A percentile compares a stretch with the other conserved stretches of the same genome.
phyloP scores from a whole-genome alignment of 1,140 invertebrate genomes.

The Atta texana region DNA sequence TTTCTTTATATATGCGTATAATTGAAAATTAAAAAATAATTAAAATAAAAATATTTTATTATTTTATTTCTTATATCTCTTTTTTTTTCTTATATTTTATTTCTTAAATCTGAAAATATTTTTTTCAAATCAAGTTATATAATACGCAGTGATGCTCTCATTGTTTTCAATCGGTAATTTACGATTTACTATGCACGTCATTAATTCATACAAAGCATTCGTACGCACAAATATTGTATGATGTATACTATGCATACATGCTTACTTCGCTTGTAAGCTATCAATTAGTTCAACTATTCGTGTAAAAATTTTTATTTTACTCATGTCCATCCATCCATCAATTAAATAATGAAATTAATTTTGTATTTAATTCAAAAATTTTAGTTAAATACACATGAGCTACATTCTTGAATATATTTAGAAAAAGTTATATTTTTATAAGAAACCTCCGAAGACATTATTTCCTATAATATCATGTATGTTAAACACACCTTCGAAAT shows the following conservation, averaged over 20 bases:
- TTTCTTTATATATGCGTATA: background rate
- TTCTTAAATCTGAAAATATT: conserved; percentile 19
- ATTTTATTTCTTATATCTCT: no score
- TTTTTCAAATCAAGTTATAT: background rate
- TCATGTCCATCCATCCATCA: background rate
- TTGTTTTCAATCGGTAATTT: background rate
- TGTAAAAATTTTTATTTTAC: background rate
- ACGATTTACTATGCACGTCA: background rate
- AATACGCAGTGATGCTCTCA: background rate
- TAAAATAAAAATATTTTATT: background rate
- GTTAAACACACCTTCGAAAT: background rate
- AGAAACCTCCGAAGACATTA: background rate
- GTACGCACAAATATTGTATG: background rate
- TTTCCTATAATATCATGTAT: background rate
- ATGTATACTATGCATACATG: no score
- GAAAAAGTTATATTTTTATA: background rate
- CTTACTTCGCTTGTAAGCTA: background rate
- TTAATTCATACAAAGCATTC: background rate
- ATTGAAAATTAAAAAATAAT: background rate
- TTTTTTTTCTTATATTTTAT: no score
- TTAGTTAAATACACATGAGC: background rate
- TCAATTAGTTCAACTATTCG: conserved; percentile 2
- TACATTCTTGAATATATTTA: background rate
- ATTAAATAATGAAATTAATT: background rate
- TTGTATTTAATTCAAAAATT: background rate